Evolutionary conservation across 2,888 invertebrate species (phyloP).

Genomic region (Volucella bombylans): DNA sequence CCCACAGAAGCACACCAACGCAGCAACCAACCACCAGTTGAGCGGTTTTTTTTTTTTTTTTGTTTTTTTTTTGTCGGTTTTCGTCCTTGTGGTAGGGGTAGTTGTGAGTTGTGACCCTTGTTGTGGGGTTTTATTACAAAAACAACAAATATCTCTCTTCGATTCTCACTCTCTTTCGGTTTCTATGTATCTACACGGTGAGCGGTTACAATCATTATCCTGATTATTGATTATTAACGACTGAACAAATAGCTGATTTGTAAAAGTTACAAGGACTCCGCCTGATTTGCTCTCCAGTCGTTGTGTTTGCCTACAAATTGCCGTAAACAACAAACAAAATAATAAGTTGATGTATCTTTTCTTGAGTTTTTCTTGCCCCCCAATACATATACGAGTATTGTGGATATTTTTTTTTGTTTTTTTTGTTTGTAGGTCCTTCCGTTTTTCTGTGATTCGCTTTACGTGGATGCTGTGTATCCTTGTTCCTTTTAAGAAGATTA

Average conservation of each 20-base stretch:
- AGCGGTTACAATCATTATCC: slow-evolving; percentile 67
- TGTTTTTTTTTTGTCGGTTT: neutral
- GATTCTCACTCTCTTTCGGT: slow-evolving; percentile 2
- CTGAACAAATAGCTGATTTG: slow-evolving; percentile 53
- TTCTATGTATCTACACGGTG: slow-evolving; percentile 50
- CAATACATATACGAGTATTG: too few species aligned
- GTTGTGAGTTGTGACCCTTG: too few species aligned
- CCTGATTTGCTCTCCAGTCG: slow-evolving; percentile 35
- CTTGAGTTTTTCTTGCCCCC: neutral
- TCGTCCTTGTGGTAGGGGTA: neutral
- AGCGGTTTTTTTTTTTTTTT: slow-evolving; percentile 33
- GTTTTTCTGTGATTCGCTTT: neutral
- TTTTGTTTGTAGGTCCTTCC: too few species aligned
- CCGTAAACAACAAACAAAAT: slow-evolving; percentile 69
- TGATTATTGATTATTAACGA: slow-evolving; percentile 70
- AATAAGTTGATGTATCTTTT: slow-evolving; percentile 55
- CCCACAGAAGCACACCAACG: slow-evolving; percentile 35
- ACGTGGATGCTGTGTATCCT: slow-evolving; percentile 10
- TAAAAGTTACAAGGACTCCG: neutral
- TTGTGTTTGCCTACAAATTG: slow-evolving; percentile 61
- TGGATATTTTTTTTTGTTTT: too few species aligned
- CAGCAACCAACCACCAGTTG: slow-evolving; percentile 64
- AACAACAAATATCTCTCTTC: slow-evolving; percentile 19
- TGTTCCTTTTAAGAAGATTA: slow-evolving; percentile 21
- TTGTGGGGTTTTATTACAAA: slow-evolving; percentile 24